Percentiles rank a stretch among this genome's conserved stretches.
phyloP scores from a whole-genome alignment of 2,113 vertebrate genomes.

The Zosterops hypoxanthus region DNA sequence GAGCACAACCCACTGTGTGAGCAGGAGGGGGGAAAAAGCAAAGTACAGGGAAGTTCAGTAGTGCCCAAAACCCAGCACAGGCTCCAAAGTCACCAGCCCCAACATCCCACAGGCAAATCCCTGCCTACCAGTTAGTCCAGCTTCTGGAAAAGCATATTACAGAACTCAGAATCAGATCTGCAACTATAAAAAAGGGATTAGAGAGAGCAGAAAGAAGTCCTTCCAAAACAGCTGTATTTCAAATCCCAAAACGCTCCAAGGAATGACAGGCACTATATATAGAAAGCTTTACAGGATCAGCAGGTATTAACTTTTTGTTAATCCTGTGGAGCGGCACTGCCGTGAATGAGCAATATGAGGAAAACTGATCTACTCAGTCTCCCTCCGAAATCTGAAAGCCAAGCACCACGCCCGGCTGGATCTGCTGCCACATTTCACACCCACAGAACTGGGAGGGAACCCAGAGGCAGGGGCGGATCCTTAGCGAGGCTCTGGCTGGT shows the following conservation, averaged over 20 bases:
- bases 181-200: neutral
- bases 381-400: neutral
- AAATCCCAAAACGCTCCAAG: neutral
- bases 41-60: neutral
- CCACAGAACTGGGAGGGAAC: neutral
- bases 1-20: neutral
- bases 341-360: neutral
- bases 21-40: fast-evolving
- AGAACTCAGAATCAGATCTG: neutral
- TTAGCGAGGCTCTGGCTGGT: fast-evolving
- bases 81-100: neutral
- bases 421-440: neutral
- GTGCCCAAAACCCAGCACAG: fast-evolving
- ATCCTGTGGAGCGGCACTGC: neutral
- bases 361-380: neutral
- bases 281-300: constrained; percentile 58
- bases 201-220: neutral
- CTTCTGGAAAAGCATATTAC: neutral
- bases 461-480: fast-evolving
- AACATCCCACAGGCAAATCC: neutral
- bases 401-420: neutral
- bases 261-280: constrained; percentile 10
- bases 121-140: neutral
- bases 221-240: neutral
- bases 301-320: constrained; percentile 47